Evolutionary conservation across 2,797 vertebrate species (phyloP), one percentile per base, ranked within the genome.

Genomic region (Muraenolepis orangiensis): DNA sequence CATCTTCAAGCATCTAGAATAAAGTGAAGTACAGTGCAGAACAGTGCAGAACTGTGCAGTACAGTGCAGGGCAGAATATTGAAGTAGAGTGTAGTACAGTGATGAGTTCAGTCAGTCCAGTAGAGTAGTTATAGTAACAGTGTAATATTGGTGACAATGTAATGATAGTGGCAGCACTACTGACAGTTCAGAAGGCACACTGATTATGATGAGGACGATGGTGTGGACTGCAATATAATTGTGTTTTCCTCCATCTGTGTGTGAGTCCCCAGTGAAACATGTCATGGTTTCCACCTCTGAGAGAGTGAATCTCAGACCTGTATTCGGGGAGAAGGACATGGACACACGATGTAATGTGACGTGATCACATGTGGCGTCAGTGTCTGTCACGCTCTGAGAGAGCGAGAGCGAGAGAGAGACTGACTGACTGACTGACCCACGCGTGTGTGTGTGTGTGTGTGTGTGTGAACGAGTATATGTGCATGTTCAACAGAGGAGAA

Each of bases 291-390:
- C 12, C n/a, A 69, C 12, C 75, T 72, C 64, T 7, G 3, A 77
- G 61, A 51, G 42, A 51, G 28, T 72, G 42, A 18, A 66, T 12
- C 75, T 61, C 64, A 34, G 67, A 72, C 82, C 78, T 51, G 73
- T 76, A 66, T 74, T 74, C 72, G 78, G 72, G 61, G 70, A 82
- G 77, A 73, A 76, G 71, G 70, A 32, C 67, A 76, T 77, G 64
- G 85, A 72, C 74, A 78, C 72, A 81, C 64, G 81, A 42, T 72
- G 78, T 77, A 78, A 87, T 77, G 73, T 76, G 76, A 81, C 69
- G 75, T 73, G 75, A 85, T 80, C 82, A 76, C 68, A 82, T 80
- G 76, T 85, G 82, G 79, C 84, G 79, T 66, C 69, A 46, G 57
- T 75, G 68, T 75, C 51, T 57, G 51, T 57, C n/a, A n/a, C n/a